phyloP scores from a whole-genome alignment of 2,113 vertebrate genomes.

The Ptilonorhynchus violaceus region DNA sequence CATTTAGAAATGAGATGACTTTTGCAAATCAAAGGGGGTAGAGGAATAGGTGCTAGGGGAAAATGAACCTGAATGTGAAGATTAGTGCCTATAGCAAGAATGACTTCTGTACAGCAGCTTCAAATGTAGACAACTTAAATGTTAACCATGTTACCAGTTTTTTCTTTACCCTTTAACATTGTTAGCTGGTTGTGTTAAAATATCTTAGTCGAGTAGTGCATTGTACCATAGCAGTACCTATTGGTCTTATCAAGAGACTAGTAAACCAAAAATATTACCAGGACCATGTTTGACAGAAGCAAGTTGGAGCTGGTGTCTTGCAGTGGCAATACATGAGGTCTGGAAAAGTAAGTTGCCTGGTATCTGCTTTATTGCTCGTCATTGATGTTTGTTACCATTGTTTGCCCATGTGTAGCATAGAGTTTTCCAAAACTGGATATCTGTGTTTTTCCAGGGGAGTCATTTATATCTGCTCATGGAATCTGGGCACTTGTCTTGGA shows the following conservation, averaged over 20 bases:
- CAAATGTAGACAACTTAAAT: background rate
- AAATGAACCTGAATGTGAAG: background rate
- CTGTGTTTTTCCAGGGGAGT: background rate
- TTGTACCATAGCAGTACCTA: background rate
- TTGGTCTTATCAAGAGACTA: background rate
- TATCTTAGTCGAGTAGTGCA: background rate
- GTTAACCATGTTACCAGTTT: background rate
- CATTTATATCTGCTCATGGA: background rate
- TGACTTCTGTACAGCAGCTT: background rate
- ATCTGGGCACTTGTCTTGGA: background rate
- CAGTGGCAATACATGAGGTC: background rate
- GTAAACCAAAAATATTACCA: background rate
- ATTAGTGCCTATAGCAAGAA: background rate
- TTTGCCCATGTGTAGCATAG: background rate
- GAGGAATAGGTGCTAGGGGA: background rate
- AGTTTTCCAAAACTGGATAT: background rate
- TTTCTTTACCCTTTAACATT: background rate
- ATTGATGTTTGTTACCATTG: background rate
- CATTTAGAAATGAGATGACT: background rate
- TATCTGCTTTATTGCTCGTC: background rate
- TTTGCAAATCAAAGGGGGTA: background rate
- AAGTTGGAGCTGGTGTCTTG: background rate
- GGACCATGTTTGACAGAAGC: background rate
- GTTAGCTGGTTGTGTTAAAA: background rate
- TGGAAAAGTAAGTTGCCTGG: background rate